Percentiles rank a stretch among this genome's conserved stretches.
These are phyloP conservation scores for Poecilia gillii DNA, from an alignment of 2,797 vertebrate genomes.

Conservation along the genomic window DNA sequence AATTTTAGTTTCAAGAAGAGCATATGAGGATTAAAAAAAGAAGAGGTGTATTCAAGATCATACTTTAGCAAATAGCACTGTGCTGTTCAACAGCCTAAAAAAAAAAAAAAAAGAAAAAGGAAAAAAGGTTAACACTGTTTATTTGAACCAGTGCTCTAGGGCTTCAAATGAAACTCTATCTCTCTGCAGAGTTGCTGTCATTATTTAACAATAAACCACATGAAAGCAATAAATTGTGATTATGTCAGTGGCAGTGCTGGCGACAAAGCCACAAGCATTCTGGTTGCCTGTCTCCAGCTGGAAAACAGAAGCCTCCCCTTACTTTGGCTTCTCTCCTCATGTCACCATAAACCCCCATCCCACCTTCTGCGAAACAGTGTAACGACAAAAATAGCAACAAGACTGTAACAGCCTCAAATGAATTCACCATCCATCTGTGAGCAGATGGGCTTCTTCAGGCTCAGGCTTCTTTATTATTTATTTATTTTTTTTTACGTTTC, in stretches of 20 bases:
- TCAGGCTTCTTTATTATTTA: not conserved
- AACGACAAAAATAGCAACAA: constrained; percentile 63
- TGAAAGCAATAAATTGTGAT: constrained; percentile 22
- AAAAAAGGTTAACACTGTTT: not conserved
- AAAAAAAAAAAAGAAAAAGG: not conserved
- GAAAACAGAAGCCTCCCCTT: constrained; percentile 44
- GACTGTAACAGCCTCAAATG: constrained; percentile 54
- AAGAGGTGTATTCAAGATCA: not conserved
- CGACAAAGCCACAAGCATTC: constrained; percentile 42
- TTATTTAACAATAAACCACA: constrained; percentile 19
- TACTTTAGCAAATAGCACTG: not conserved
- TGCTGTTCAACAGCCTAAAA: not conserved
- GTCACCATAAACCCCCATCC: constrained; percentile 29
- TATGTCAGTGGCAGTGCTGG: constrained; percentile 6
- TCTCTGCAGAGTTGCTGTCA: constrained; percentile 2
- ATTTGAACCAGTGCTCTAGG: not conserved
- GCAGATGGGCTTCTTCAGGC: constrained; percentile 69
- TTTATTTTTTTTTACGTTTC: not conserved
- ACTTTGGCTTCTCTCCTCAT: constrained; percentile 24
- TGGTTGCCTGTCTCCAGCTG: constrained; percentile 39
- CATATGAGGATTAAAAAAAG: no score
- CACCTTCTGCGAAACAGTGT: constrained; percentile 55
- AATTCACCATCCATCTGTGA: constrained; percentile 64
- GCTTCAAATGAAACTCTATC: constrained; percentile 13
- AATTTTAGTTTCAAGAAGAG: not conserved